Base-by-base conservation (phyloP, 1,140 invertebrate species). In the Tribolium madens region DNA sequence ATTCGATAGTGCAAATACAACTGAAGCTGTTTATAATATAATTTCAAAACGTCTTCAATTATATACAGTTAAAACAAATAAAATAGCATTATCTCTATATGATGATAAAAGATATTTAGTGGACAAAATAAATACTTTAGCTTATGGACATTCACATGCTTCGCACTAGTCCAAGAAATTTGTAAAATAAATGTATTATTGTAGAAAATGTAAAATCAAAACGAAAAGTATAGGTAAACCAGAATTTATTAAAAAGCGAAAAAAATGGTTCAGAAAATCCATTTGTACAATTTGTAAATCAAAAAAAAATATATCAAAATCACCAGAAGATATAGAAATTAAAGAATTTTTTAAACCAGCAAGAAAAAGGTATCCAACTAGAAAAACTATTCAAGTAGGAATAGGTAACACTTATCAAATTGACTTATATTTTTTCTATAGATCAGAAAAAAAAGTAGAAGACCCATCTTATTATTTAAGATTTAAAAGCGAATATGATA, bases 391-490 rank as follows among this genome's bases (percentile, higher is more conserved):
- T 64, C 18, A 47, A 47, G 60, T 14, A 73, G 31, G 70, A 12
- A 73, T 73, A 64, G 70, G 60, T 73, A 46, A 73, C 60, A 73
- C 70, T 73, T 73, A 46, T 46, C 70, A 73, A 73, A 48, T 48
- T 13, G 70, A 73, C 60, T 13, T 73, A 13, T 73, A 76, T 68
- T 10, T 36, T 73, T 76, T 76, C 50, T 76, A 76, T 76, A 74
- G 72, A 75, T 70, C 69, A 53, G 75, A 75, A 47, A 48, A 48
- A 57, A 77, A 77, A 75, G 2, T 50, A 77, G 76, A 77, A 73
- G 76, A 77, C 75, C 76, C 7, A 15, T 47, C 3, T 10, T 77
- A 77, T 77, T 69, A 3, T 77, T 74, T 77, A 68, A 74, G 71
- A 77, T 76, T 52, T 18, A 77, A 57, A 26, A 57, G 0, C 5